phyloP scores from a whole-genome alignment of 2,797 vertebrate species.

The Tamandua tetradactyla region DNA sequence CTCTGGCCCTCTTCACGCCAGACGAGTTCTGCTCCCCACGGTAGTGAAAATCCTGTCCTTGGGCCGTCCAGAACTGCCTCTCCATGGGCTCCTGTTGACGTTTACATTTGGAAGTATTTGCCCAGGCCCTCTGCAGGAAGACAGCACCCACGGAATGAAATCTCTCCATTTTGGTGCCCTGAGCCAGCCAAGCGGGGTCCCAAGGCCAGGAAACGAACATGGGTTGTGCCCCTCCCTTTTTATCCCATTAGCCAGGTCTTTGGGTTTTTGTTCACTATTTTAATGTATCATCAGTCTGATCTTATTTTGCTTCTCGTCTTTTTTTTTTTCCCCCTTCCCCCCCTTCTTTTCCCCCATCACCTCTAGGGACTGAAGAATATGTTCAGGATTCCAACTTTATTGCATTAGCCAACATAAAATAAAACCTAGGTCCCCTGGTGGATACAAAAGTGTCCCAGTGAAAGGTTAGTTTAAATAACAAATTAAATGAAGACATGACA shows the following conservation, averaged over 20 bases:
- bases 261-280: not conserved
- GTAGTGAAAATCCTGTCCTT: not conserved
- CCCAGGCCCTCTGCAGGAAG: accelerated
- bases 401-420: constrained; percentile 58
- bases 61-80: accelerated
- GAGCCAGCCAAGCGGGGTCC: not conserved
- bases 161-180: not conserved
- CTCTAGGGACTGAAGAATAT: not conserved
- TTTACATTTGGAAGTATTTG: too few relatives aligned
- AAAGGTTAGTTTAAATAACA: constrained; percentile 77
- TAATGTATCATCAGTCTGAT: not conserved
- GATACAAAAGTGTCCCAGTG: constrained; percentile 38
- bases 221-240: not conserved
- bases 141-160: not conserved
- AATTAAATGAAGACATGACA: constrained; percentile 82
- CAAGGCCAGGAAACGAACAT: not conserved
- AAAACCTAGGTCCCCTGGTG: not conserved
- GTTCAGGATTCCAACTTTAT: constrained; percentile 8
- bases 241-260: not conserved
- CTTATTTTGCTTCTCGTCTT: not conserved
- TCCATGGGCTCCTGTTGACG: accelerated
- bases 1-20: not conserved
- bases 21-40: too few relatives aligned
- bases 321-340: not conserved
- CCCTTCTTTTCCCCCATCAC: accelerated